Base-by-base conservation (phyloP, 2,797 vertebrate genomes). In the Dipus sagitta region DNA sequence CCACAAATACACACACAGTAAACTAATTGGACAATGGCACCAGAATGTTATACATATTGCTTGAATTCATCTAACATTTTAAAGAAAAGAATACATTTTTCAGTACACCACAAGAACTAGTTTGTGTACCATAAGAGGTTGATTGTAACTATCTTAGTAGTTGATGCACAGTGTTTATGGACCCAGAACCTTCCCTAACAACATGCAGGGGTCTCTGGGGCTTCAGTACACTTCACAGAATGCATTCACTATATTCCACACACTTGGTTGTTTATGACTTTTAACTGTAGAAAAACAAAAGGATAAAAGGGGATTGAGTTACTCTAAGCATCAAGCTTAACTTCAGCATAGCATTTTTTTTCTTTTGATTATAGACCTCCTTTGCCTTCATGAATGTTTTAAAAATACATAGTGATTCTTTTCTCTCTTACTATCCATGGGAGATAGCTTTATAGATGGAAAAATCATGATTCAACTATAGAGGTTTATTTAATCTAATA, bases 291-390 rank as follows among this genome's bases (percentile, higher is more conserved):
- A 78, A 78, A 58, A 86, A 38, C 17, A 75, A 62, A 88, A 64
- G 42, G 9, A 85, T 21, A n/a, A 17, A 7, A 4, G 47, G 72
- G 86, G 42, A 70, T 11, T 84, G 68, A 88, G 38, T 88, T 95
- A 65, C 24, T 67, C 17, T 74, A 80, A 86, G 26, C 64, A 62
- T 21, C 38, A 9, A 86, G 17, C 15, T 62, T 93, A 71, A 78
- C 84, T 84, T 93, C 90, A 64, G 84, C 89, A 47, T 47, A 90
- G 17, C 60, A 68, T 77, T 93, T 94, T 62, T 62, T 94, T 88
- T 32, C 67, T 77, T 34, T 77, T 74, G 0, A 70, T 34, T 0
- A 24, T 85, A 88, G 54, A 60, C 76, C 70, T 76, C 75, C 68
- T 90, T 38, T 80, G 52, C 42, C 38, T 94, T 72, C 18, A 34